Evolutionary conservation across 1,140 invertebrate species (phyloP), one percentile per base, ranked within the genome.

Genomic region (Halictus rubicundus): DNA sequence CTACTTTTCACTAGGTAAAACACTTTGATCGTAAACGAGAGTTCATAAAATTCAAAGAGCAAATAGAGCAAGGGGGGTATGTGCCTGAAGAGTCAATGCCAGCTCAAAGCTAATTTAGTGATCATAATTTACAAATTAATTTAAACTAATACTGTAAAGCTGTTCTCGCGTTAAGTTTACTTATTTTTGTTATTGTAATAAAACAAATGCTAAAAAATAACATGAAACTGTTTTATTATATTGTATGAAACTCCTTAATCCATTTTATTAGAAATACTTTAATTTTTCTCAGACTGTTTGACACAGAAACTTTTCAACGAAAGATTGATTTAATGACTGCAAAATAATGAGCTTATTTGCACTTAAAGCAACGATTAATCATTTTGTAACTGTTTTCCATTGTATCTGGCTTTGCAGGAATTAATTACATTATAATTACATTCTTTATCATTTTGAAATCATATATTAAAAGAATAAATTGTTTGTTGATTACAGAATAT

Each of bases 1-100:
- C 69, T 76, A 81, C 74, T 78, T 87, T 88, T 80, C 88, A 88
- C 60, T 89, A 96, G 95, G 97, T 98, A 16, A 98, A 97, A 93
- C 97, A 99, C 93, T 99, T 99, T 93, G 97, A 98, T 93, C 95
- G 97, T 88, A 98, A 97, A 92, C 92, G 97, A 90, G 96, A 96
- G 84, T 98, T 98, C 93, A 94, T 97, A 87, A 95, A 97, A 89
- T 99, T 97, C 92, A 98, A 98, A 93, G 95, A 97, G 86, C 96
- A 96, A 94, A 96, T 98, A 91, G 96, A 98, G 90, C 95, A 95
- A 88, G 95, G 96, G 86, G 97, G 97, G 92, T 98, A 95, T 94
- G 96, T 97, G 92, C 96, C 96, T 72, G 83, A 86, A 66, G 82
- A 89, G 59, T 87, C 87, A 85, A 80, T 81, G 52, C 27, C 83